phyloP scores from a whole-genome alignment of 2,113 vertebrate species.

The Nyctibius bracteatus region DNA sequence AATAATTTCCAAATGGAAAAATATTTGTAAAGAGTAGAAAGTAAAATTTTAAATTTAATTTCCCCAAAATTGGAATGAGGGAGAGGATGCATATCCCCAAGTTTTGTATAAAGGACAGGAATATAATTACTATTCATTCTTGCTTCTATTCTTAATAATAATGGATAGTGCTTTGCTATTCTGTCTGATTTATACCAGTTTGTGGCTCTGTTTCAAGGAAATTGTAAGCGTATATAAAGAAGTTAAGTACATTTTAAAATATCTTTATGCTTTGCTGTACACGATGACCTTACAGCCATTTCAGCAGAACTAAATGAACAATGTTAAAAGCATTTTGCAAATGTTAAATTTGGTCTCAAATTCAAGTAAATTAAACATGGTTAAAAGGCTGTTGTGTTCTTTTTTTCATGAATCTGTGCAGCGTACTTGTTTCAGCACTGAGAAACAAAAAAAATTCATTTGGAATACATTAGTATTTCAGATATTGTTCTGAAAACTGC shows the following conservation, averaged over 20 bases:
- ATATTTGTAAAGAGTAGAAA: not conserved
- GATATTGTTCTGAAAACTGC: not conserved
- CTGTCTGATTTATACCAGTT: not conserved
- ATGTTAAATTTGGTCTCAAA: not conserved
- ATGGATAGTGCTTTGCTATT: not conserved
- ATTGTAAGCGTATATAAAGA: not conserved
- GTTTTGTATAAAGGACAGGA: not conserved
- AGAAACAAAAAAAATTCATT: not conserved
- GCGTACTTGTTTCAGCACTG: not conserved
- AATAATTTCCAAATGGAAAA: not conserved
- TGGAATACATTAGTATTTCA: not conserved
- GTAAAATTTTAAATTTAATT: not conserved
- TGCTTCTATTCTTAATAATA: not conserved
- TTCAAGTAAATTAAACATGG: not conserved
- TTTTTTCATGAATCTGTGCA: not conserved
- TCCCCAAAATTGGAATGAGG: not conserved
- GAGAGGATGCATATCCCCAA: not conserved
- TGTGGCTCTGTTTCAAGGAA: not conserved
- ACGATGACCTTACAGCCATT: not conserved
- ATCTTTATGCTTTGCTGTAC: not conserved
- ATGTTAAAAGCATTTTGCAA: not conserved
- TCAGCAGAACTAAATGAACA: not conserved
- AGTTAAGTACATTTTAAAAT: not conserved
- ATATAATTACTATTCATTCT: not conserved
- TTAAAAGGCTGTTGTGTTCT: not conserved